phyloP scores from a whole-genome alignment of 2,113 vertebrate species.

The Ifrita kowaldi region DNA sequence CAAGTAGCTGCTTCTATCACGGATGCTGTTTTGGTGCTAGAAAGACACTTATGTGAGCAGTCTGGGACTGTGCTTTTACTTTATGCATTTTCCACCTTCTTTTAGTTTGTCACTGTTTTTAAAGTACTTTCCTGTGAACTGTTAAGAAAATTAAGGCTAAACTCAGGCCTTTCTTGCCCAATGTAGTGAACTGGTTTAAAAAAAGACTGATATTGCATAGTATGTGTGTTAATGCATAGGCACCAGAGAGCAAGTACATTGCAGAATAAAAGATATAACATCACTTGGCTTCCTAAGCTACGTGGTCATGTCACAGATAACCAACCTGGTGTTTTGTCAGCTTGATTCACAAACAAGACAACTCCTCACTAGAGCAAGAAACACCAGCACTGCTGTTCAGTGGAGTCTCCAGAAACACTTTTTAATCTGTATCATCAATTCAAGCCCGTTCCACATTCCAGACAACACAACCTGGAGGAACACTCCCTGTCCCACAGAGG shows the following conservation, averaged over 20 bases:
- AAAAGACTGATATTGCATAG: constrained; percentile 21
- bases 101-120: constrained; percentile 4
- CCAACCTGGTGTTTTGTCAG: background rate
- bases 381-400: background rate
- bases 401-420: background rate
- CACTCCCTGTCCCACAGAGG: background rate
- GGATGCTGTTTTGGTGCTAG: constrained; percentile 44
- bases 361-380: background rate
- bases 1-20: constrained; percentile 49
- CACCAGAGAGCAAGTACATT: constrained; percentile 31
- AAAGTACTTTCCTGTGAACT: constrained; percentile 20
- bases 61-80: constrained; percentile 28
- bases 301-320: background rate
- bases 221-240: constrained; percentile 45
- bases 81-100: constrained; percentile 14
- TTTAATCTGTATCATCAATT: background rate
- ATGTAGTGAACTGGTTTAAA: constrained; percentile 6
- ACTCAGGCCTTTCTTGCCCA: constrained; percentile 11
- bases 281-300: constrained; percentile 42
- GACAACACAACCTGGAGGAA: background rate
- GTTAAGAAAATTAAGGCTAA: constrained; percentile 45
- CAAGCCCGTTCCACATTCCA: background rate
- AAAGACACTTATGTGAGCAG: constrained; percentile 38
- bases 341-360: constrained; percentile 28
- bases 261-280: background rate